These are phyloP conservation scores for Scyliorhinus canicula DNA, from an alignment of 2,797 vertebrate genomes.

Conservation along the genomic window DNA sequence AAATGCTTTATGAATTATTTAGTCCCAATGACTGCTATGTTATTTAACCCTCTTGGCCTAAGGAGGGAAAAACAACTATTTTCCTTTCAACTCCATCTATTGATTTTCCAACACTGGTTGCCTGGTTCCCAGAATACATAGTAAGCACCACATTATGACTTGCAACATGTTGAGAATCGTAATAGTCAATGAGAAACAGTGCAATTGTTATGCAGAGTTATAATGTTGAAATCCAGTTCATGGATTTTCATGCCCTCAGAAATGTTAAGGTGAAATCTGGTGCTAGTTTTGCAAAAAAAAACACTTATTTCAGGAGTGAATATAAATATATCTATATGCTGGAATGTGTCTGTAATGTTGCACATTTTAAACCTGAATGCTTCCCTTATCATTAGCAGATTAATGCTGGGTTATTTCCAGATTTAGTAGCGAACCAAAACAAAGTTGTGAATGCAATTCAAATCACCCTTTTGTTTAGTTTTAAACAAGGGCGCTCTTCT, in stretches of 20 bases:
- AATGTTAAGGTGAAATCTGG: neutral
- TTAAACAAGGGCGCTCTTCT: neutral
- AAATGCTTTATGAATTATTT: slow-evolving; percentile 33
- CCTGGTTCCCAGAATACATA: slow-evolving; percentile 6
- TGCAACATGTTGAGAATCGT: slow-evolving; percentile 7
- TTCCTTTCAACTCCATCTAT: slow-evolving; percentile 25
- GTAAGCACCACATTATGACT: neutral
- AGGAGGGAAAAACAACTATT: neutral
- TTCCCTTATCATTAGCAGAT: neutral
- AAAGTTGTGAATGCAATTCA: neutral
- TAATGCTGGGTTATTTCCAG: neutral
- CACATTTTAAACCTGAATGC: neutral
- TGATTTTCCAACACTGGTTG: slow-evolving; percentile 27
- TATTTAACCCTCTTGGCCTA: slow-evolving; percentile 7
- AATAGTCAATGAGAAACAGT: slow-evolving; percentile 3
- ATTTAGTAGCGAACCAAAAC: neutral
- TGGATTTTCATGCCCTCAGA: neutral
- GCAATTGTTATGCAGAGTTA: neutral
- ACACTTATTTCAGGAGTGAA: neutral
- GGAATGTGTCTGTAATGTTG: neutral
- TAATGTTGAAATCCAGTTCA: neutral
- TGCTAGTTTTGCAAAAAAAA: neutral
- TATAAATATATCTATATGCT: neutral
- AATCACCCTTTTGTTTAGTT: neutral
- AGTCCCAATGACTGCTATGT: neutral